Conservation (phyloP, 2,113 vertebrate genomes). For the Carassius auratus region DNA sequence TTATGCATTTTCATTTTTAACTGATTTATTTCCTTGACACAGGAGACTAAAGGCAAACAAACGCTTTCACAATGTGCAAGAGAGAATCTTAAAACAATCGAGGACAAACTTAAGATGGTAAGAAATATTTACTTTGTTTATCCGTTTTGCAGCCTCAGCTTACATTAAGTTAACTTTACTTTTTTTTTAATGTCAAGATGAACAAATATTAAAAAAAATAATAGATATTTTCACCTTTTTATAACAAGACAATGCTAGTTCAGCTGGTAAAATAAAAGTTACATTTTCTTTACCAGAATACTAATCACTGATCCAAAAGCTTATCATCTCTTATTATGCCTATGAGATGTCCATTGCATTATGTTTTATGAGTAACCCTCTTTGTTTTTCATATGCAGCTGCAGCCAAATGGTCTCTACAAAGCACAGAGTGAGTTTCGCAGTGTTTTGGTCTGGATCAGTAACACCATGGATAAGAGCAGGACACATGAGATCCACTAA, state of each 20-base stretch:
- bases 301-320: background rate
- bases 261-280: no score
- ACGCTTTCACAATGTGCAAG: constrained; percentile 65
- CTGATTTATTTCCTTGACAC: background rate
- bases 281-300: no score
- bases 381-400: constrained; percentile 62
- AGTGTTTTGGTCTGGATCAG: constrained; percentile 77
- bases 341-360: background rate
- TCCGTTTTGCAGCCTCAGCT: background rate
- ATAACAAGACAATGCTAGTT: no score
- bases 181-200: no score
- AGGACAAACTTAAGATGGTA: constrained; percentile 69
- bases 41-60: constrained; percentile 60
- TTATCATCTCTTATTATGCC: background rate
- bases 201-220: no score
- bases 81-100: constrained; percentile 66
- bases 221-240: no score
- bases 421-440: constrained; percentile 74
- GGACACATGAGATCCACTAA: constrained; percentile 32
- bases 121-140: constrained; percentile 27
- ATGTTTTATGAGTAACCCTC: background rate
- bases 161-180: background rate
- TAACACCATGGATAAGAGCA: constrained; percentile 60
- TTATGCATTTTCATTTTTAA: background rate
- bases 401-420: constrained; percentile 68